A percentile compares a stretch with the other conserved stretches of the same genome.
These are phyloP conservation scores for Dolichomitus sp. DNA, from an alignment of 2,888 invertebrate species.

Conservation along the genomic window DNA sequence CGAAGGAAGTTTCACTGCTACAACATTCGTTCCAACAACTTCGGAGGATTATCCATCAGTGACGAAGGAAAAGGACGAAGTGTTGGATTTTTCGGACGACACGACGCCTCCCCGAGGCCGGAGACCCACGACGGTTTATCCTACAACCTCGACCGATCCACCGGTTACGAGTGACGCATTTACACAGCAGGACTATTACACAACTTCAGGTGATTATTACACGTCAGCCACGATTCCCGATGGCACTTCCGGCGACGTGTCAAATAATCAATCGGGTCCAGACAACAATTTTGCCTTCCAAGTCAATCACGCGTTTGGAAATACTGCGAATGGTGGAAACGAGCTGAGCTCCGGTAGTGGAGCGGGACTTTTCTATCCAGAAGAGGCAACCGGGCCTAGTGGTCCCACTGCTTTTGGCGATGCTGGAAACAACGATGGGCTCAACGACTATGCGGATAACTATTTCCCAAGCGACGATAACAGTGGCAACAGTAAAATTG, in stretches of 20 bases:
- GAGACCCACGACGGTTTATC: conserved; percentile 78
- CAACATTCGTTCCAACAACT: conserved; percentile 79
- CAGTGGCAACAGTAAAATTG: conserved; percentile 74
- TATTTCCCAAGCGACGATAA: conserved; percentile 81
- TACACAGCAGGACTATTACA: conserved; percentile 71
- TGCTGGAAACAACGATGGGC: conserved; percentile 60
- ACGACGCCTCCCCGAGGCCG: conserved; percentile 82
- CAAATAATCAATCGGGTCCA: conserved; percentile 39
- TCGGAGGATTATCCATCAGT: conserved; percentile 88
- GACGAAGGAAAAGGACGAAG: conserved; percentile 91
- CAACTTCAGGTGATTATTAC: conserved; percentile 66
- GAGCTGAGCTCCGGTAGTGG: conserved; percentile 45
- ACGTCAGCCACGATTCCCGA: conserved; percentile 67
- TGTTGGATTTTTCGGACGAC: conserved; percentile 92
- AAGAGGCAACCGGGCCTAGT: conserved; percentile 62
- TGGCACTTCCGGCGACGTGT: conserved; percentile 58
- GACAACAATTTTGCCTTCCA: conserved; percentile 85
- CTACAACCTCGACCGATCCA: conserved; percentile 71
- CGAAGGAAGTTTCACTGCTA: conserved; percentile 73
- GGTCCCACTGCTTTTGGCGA: conserved; percentile 54
- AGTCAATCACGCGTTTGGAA: conserved; percentile 86
- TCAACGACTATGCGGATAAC: conserved; percentile 75
- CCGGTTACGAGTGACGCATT: conserved; percentile 65
- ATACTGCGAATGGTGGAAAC: conserved; percentile 59
- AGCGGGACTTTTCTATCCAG: conserved; percentile 50